These are phyloP conservation scores for Mimumesa dahlbomi DNA, from an alignment of 2,888 invertebrate genomes.

Conservation along the genomic window DNA sequence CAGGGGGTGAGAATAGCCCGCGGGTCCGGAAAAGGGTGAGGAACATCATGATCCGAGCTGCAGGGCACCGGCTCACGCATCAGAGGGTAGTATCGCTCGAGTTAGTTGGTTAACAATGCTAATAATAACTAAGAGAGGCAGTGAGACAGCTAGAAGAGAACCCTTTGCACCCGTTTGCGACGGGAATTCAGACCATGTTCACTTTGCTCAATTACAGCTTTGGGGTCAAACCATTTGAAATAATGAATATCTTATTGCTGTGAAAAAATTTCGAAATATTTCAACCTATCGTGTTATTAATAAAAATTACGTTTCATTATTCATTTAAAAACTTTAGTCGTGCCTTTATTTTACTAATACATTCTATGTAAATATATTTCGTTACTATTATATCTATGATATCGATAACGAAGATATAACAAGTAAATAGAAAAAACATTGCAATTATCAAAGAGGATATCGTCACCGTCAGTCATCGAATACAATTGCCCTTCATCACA, in stretches of 20 bases:
- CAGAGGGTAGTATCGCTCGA: conserved; percentile 68
- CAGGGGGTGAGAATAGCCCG: conserved; percentile 66
- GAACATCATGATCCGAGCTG: conserved; percentile 65
- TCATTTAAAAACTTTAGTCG: too few species aligned
- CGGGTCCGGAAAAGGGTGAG: conserved; percentile 66
- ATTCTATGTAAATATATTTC: too few species aligned
- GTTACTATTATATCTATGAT: too few species aligned
- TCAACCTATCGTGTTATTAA: too few species aligned
- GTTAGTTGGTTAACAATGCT: conserved; percentile 79
- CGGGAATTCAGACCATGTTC: conserved; percentile 30
- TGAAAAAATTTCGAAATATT: too few species aligned
- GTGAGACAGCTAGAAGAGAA: conserved; percentile 49
- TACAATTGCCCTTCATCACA: conserved; percentile 3
- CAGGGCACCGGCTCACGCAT: conserved; percentile 65
- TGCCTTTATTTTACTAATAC: too few species aligned
- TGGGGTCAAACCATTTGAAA: neutral
- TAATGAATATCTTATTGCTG: too few species aligned
- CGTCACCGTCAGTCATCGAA: neutral
- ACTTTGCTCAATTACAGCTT: conserved; percentile 10
- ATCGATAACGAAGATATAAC: too few species aligned
- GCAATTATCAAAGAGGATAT: too few species aligned
- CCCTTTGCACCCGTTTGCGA: conserved; percentile 54
- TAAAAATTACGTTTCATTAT: too few species aligned
- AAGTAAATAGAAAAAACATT: too few species aligned
- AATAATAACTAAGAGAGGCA: conserved; percentile 74